Conservation (phyloP, 2,888 invertebrate genomes). For the Ectemnius continuus region DNA sequence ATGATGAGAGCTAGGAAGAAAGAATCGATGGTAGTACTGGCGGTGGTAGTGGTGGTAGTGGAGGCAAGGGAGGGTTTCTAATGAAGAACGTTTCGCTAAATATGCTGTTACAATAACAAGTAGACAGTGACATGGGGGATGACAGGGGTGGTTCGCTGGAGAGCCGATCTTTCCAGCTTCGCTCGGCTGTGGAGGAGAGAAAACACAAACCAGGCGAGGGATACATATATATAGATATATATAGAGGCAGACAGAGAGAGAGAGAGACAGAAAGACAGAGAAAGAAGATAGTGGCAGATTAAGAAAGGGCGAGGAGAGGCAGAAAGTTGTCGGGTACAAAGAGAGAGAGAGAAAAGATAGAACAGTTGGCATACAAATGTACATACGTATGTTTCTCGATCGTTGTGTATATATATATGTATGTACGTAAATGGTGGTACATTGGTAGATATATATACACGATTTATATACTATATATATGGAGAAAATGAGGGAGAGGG, state of each 20-base stretch:
- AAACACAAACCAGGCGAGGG: neutral
- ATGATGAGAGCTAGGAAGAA: constrained; percentile 45
- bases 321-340: neutral
- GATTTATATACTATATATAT: constrained; percentile 30
- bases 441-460: constrained; percentile 20
- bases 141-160: constrained; percentile 1
- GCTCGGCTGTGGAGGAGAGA: no score
- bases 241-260: neutral
- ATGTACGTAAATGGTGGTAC: constrained; percentile 5
- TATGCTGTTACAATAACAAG: constrained; percentile 14
- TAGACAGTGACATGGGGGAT: neutral
- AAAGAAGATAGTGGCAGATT: neutral
- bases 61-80: constrained; percentile 6
- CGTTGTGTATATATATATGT: neutral
- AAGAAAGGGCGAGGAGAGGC: constrained; percentile 2
- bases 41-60: neutral
- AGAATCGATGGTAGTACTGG: constrained; percentile 1
- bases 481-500: constrained; percentile 1
- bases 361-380: neutral
- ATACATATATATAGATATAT: neutral
- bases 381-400: neutral
- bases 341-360: neutral
- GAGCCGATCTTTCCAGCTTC: neutral
- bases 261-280: neutral
- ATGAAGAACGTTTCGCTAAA: constrained; percentile 12